A percentile compares a stretch with the other conserved stretches of the same genome.
phyloP scores from a whole-genome alignment of 2,797 vertebrate species.

The Myripristis jacobus region DNA sequence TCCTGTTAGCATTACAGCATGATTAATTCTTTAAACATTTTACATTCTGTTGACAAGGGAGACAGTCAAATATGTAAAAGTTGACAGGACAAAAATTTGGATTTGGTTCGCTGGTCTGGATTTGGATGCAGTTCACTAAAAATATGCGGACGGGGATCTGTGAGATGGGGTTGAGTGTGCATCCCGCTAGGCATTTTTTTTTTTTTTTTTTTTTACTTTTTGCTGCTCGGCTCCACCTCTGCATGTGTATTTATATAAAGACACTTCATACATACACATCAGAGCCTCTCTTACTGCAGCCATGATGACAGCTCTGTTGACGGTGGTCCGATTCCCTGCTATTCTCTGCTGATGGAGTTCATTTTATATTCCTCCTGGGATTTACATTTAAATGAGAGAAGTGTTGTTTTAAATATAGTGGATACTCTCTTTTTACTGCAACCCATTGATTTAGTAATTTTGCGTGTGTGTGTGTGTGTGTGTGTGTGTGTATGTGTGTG shows the following conservation, averaged over 20 bases:
- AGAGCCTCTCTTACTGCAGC: slow-evolving; percentile 5
- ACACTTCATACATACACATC: not conserved
- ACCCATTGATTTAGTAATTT: slow-evolving; percentile 8
- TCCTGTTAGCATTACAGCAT: too few species aligned
- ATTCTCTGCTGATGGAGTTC: not conserved
- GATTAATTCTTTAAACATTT: not conserved
- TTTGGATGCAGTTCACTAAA: too few species aligned
- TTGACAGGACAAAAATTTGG: not conserved
- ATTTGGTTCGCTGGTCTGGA: not conserved
- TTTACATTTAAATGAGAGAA: slow-evolving; percentile 29
- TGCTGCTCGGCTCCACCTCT: too few species aligned
- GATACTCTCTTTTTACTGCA: not conserved
- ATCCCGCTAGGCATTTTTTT: too few species aligned
- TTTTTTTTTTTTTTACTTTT: too few species aligned
- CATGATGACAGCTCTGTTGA: slow-evolving; percentile 29
- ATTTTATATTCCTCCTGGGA: slow-evolving; percentile 4
- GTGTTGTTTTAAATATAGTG: slow-evolving; percentile 10
- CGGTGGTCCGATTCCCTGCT: not conserved
- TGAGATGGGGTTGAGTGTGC: too few species aligned
- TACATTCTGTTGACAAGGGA: slow-evolving; percentile 2
- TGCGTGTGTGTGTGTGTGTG: slow-evolving; percentile 69
- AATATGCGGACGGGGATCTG: not conserved
- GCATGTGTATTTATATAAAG: too few species aligned
- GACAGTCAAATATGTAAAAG: not conserved
- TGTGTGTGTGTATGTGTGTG: slow-evolving; percentile 8